These are phyloP conservation scores for Bacillus rossius DNA, from an alignment of 1,140 invertebrate genomes.

Conservation along the genomic window DNA sequence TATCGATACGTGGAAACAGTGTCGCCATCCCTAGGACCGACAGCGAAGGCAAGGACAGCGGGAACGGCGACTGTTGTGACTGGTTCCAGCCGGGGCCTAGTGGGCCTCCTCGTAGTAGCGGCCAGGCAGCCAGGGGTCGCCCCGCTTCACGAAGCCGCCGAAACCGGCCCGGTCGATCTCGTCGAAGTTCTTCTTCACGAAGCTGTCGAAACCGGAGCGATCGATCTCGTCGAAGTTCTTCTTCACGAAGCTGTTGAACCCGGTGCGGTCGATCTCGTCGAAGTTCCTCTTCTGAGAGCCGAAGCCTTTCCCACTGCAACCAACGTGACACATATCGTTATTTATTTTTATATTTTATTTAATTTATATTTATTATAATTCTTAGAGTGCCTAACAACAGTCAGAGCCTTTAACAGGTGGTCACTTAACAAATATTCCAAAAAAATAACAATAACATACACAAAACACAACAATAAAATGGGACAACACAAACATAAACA, in stretches of 20 bases:
- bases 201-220: constrained; percentile 34
- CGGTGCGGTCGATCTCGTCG: constrained; percentile 46
- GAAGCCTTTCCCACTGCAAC: constrained; percentile 30
- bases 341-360: constrained; percentile 2
- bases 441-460: too few species aligned
- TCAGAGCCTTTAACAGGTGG: too few species aligned
- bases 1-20: too few species aligned
- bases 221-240: constrained; percentile 59
- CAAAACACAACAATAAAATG: too few species aligned
- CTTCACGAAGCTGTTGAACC: constrained; percentile 36
- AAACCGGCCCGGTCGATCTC: constrained; percentile 53
- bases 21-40: too few species aligned
- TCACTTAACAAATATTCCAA: too few species aligned
- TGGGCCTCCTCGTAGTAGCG: constrained; percentile 4
- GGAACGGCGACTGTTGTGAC: neutral
- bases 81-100: too few species aligned
- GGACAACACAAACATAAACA: too few species aligned
- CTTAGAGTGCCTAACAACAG: too few species aligned
- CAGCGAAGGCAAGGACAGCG: too few species aligned
- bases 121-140: neutral
- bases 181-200: constrained; percentile 51
- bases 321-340: constrained; percentile 10
- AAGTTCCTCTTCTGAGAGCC: constrained; percentile 42
- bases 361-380: constrained; percentile 3
- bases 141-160: constrained; percentile 38